These are phyloP conservation scores for Capricornis sumatraensis DNA, from an alignment of 2,113 vertebrate species.

Conservation along the genomic window DNA sequence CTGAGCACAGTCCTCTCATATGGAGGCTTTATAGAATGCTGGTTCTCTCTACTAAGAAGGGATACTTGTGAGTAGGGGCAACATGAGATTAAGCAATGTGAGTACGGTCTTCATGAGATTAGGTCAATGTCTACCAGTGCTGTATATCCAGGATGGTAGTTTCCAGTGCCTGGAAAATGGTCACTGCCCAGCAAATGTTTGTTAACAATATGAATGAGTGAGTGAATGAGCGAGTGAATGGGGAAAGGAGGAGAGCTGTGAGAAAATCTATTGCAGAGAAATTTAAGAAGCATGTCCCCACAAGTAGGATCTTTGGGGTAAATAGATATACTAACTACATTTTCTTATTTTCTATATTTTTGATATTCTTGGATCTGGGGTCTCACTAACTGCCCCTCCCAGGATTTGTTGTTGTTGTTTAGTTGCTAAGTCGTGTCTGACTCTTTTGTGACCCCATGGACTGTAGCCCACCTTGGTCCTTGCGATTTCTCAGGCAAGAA, in stretches of 20 bases:
- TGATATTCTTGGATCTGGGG: not conserved
- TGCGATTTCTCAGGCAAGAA: not conserved
- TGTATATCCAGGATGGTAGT: not conserved
- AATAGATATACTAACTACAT: not conserved
- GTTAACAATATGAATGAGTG: not conserved
- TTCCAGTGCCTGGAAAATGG: not conserved
- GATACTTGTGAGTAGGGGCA: not conserved
- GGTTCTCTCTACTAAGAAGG: not conserved
- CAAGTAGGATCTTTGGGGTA: not conserved
- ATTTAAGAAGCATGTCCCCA: not conserved
- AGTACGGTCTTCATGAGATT: not conserved
- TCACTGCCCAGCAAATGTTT: not conserved
- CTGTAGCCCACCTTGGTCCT: not conserved
- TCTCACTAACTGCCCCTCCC: not conserved
- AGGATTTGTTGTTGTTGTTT: not conserved
- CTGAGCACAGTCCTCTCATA: not conserved
- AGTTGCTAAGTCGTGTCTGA: not conserved
- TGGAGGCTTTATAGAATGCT: not conserved
- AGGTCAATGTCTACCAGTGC: not conserved
- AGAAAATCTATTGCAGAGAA: not conserved
- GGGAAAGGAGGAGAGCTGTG: not conserved
- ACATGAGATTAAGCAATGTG: not conserved
- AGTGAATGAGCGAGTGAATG: not conserved
- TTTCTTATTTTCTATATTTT: not conserved
- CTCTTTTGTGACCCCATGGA: not conserved